Conservation (phyloP, 1,140 invertebrate genomes). For the Parapsyche elsis region DNA sequence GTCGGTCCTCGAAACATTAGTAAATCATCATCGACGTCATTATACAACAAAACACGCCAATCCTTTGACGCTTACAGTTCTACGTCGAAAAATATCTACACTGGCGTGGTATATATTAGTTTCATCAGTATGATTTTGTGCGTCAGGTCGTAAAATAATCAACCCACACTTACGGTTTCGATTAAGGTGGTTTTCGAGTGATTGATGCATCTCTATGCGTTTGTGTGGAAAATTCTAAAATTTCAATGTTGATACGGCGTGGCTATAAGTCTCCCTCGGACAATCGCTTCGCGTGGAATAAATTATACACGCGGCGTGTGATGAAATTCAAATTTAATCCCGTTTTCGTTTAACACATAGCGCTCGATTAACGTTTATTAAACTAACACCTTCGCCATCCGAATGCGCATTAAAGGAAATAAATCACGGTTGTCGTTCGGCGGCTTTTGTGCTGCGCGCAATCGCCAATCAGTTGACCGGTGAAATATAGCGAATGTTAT, state of each 20-base stretch:
- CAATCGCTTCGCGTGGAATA: constrained; percentile 2
- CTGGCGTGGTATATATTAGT: too few species aligned
- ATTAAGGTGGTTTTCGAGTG: too few species aligned
- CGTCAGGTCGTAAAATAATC: too few species aligned
- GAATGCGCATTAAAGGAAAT: constrained; percentile 6
- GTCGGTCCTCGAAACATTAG: neutral
- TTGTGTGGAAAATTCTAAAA: too few species aligned
- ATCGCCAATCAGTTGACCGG: constrained; percentile 15
- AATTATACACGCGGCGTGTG: constrained; percentile 1
- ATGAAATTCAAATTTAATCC: constrained; percentile 29
- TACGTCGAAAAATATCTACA: too few species aligned
- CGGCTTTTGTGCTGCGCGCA: neutral
- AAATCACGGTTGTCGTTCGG: constrained; percentile 14
- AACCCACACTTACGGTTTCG: too few species aligned
- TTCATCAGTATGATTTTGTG: too few species aligned
- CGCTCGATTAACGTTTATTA: constrained; percentile 23
- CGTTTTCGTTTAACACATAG: neutral
- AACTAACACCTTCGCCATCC: constrained; percentile 27
- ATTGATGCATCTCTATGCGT: too few species aligned
- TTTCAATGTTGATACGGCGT: constrained; percentile 1
- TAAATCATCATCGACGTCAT: too few species aligned
- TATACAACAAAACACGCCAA: too few species aligned
- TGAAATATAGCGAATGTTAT: constrained; percentile 20
- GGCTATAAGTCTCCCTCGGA: constrained; percentile 6
- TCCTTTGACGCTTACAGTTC: too few species aligned